Evolutionary conservation across 2,113 vertebrate species (phyloP), one percentile per base, ranked within the genome.

Genomic region (Eurypyga helias): DNA sequence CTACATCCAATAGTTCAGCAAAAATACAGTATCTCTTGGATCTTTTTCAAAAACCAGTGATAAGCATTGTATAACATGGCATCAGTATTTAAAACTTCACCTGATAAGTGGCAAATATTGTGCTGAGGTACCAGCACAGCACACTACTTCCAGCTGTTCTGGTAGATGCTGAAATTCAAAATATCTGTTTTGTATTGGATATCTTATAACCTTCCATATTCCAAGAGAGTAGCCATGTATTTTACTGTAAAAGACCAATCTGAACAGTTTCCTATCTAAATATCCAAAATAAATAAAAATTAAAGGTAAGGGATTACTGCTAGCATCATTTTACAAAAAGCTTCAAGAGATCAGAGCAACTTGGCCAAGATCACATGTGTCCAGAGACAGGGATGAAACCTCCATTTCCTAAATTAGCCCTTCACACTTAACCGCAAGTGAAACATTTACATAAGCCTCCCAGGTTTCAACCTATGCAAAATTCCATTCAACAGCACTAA

Each of bases 331-430:
- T 93, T 52, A 87, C 10, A 62, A 65, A 67, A 45, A 1, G 2
- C 6, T 17, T 54, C 31, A 82, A 73, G 36, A 80, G 17, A 85
- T 13, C 23, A 57, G 41, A 91, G 21, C 52, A 82, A 89, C 28
- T 29, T 65, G 21, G 28, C 54, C 1, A 2, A 85, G 23, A 28
- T 41, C 19, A 65, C 19, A 26, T 0, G 0, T 49, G n/a, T 16
- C 28, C 25, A 69, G n/a, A 73, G 66, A 2, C 48, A 55, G 34
- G 71, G 23, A 73, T 15, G 21, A 87, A 93, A 54, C 26, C 60
- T 51, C 15, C 10, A 60, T 71, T 76, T 91, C 55, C 49, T 58
- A 72, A 93, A 72, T 20, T 16, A 70, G 62, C 25, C 48, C 20
- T 15, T 90, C 16, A 5, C 23, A 17, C 46, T 89, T 23, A 83